These are phyloP conservation scores for Crenichthys baileyi DNA, from an alignment of 2,797 vertebrate genomes.

Conservation along the genomic window DNA sequence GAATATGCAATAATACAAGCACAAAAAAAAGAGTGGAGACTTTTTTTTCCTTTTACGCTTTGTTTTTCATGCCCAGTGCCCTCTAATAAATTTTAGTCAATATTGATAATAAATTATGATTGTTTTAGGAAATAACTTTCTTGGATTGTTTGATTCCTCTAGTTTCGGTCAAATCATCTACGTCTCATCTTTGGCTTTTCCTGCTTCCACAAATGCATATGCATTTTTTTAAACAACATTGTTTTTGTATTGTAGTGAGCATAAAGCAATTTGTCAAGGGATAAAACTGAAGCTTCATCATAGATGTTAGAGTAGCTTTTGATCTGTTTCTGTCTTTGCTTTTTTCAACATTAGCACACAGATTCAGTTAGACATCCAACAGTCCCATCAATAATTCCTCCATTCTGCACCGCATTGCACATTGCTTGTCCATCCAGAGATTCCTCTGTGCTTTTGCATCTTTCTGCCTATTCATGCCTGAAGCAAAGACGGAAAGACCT, in stretches of 20 bases:
- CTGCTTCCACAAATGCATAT: not conserved
- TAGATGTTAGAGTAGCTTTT: slow-evolving; percentile 4
- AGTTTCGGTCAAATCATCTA: slow-evolving; percentile 42
- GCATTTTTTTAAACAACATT: not conserved
- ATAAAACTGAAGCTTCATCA: slow-evolving; percentile 22
- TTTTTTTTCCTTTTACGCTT: too few relatives aligned
- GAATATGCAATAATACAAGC: not conserved
- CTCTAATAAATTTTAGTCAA: not conserved
- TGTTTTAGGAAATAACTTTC: not conserved
- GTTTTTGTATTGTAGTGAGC: slow-evolving; percentile 22
- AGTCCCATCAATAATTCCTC: slow-evolving; percentile 13
- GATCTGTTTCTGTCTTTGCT: not conserved
- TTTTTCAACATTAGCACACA: slow-evolving; percentile 23
- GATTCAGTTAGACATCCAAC: not conserved
- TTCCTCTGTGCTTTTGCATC: slow-evolving; percentile 42
- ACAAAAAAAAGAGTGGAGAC: not conserved
- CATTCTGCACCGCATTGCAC: slow-evolving; percentile 37
- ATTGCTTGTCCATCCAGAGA: slow-evolving; percentile 49
- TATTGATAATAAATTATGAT: not conserved
- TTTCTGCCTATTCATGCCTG: slow-evolving; percentile 34
- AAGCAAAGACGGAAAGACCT: slow-evolving; percentile 34
- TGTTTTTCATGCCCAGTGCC: too few relatives aligned
- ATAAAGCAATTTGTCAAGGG: slow-evolving; percentile 1
- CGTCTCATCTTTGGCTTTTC: not conserved
- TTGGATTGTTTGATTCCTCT: not conserved